Evolutionary conservation across 2,797 vertebrate genomes (phyloP), one percentile per base, ranked within the genome.

Genomic region (Semaprochilodus insignis): DNA sequence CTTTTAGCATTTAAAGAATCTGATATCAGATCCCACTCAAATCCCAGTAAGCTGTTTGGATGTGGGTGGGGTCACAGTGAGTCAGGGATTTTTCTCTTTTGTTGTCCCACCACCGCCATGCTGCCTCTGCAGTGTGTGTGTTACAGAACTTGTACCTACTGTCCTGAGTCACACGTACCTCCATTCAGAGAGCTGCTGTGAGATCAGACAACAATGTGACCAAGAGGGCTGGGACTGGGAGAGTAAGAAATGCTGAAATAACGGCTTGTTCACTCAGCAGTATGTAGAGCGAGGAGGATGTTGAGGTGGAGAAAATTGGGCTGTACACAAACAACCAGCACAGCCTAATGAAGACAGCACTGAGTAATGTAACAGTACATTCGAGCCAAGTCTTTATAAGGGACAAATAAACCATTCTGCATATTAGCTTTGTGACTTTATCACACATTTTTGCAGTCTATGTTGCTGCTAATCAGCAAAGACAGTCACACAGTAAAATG

Each of bases 1-100:
- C 21, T 65, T 60, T 36, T 44, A 44, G 34, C 1, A 52, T 62
- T 74, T 65, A 55, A 73, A 73, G 34, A 57, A 44, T 83, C 52
- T 31, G 48, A 55, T 65, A 57, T 78, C 31, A 66, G 48, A 44
- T 66, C 23, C 19, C 36, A 48, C 23, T 51, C 23, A 76, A 75
- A 62, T 23, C 16, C 17, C 10, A 15, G n/a, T 25, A 23, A 44
- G 21, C 27, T 71, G 1, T 34, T 69, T 15, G 54, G 14, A 3
- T 62, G 71, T 85, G 62, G 73, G 73, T 4, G 54, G 23, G 67
- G 81, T 75, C 81, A 85, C 34, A 60, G 80, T 86, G 85, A 88
- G 81, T 86, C 73, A 88, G 87, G 85, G 75, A 79, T 78, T 84
- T 80, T 80, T 44, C 19, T 48, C 19, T 51, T 73, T 82, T 78